Conservation (phyloP, 2,113 vertebrate species). For the Orientallactaga bullata region DNA sequence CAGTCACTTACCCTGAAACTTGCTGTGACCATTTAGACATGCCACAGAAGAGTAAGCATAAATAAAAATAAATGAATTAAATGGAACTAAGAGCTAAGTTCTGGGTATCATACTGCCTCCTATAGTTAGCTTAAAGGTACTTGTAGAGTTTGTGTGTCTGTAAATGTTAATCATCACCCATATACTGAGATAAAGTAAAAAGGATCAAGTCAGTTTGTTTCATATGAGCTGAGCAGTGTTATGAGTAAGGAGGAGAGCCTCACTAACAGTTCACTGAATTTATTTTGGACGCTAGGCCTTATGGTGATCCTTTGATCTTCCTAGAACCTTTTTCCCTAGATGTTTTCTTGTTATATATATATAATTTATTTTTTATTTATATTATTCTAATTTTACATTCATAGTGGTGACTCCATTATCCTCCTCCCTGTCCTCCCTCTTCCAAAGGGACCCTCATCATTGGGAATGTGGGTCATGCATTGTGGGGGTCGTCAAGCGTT, state of each 20-base stretch:
- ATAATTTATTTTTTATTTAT: no score
- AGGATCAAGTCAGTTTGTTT: neutral
- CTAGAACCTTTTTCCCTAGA: slow-evolving; percentile 75
- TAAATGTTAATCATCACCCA: slow-evolving; percentile 32
- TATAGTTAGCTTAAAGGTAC: neutral
- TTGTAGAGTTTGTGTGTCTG: neutral
- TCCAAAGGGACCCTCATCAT: no score
- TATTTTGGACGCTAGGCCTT: neutral
- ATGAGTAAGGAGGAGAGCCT: neutral
- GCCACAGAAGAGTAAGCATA: neutral
- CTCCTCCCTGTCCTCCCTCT: no score
- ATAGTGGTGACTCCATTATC: no score
- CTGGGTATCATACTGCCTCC: neutral
- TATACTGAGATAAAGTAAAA: neutral
- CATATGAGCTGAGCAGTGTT: neutral
- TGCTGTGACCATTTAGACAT: neutral
- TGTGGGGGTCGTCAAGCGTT: no score
- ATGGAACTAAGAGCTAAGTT: neutral
- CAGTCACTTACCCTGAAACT: neutral
- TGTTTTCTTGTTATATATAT: no score
- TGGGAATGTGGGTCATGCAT: no score
- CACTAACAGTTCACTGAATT: neutral
- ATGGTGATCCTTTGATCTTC: neutral
- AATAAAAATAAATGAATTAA: neutral
- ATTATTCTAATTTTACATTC: no score